Conservation (phyloP, 2,888 invertebrate species). For the Apamea anceps region DNA sequence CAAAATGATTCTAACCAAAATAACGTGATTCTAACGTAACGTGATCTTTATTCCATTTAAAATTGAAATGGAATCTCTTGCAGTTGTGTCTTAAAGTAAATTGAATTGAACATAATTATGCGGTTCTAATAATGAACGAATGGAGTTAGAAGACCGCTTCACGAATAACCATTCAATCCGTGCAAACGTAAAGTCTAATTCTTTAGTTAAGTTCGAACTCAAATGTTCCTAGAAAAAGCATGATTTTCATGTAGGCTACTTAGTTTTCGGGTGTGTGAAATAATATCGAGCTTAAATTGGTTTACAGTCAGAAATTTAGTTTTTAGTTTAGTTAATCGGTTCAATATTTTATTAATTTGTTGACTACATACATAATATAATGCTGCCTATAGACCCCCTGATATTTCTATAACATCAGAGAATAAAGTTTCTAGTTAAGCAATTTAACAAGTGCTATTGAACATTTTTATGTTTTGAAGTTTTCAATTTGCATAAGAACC, state of each 20-base stretch:
- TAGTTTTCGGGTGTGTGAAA: background rate
- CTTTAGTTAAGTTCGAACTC: background rate
- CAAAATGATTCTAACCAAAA: constrained; percentile 65
- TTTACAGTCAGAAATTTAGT: no score
- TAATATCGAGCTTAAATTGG: background rate
- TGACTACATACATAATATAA: background rate
- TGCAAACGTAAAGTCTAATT: constrained; percentile 34
- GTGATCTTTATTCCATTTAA: constrained; percentile 73
- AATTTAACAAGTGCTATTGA: background rate
- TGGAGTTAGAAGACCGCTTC: constrained; percentile 56
- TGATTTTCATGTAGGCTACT: background rate
- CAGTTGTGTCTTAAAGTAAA: constrained; percentile 74
- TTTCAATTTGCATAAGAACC: background rate
- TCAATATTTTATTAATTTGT: background rate
- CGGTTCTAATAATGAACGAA: constrained; percentile 72
- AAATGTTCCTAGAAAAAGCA: constrained; percentile 15
- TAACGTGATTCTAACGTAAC: constrained; percentile 28
- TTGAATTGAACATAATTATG: constrained; percentile 76
- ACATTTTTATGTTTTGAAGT: background rate
- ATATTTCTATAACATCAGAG: background rate
- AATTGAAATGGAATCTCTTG: constrained; percentile 73
- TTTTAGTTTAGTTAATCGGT: no score
- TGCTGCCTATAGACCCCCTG: background rate
- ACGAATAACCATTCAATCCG: constrained; percentile 52
- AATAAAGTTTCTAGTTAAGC: background rate